phyloP scores from a whole-genome alignment of 2,888 invertebrate species.

The Hypomecis atomaria region DNA sequence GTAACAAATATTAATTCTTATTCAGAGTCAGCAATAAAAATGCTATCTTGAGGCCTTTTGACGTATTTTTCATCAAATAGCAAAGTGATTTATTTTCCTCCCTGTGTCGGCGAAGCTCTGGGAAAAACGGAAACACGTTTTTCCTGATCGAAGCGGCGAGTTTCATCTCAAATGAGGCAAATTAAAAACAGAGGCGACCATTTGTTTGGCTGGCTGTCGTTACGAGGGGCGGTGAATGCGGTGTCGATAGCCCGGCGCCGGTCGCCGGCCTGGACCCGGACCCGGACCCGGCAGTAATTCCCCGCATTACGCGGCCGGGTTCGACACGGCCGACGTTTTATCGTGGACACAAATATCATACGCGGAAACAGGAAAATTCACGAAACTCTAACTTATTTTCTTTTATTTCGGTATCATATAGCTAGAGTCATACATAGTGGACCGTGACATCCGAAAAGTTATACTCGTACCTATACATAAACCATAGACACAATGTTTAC shows the following conservation, averaged over 20 bases:
- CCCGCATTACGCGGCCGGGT: neutral
- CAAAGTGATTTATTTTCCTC: too few species aligned
- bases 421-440: neutral
- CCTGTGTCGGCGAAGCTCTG: neutral
- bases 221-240: neutral
- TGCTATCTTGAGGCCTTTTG: too few species aligned
- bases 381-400: neutral
- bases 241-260: neutral
- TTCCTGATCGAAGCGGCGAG: neutral
- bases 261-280: neutral
- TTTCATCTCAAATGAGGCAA: slow-evolving; percentile 1
- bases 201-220: neutral
- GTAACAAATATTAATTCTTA: too few species aligned
- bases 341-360: slow-evolving; percentile 5
- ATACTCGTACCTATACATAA: too few species aligned
- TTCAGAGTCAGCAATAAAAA: too few species aligned
- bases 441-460: too few species aligned
- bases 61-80: too few species aligned
- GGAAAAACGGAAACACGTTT: neutral
- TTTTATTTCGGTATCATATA: neutral
- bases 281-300: neutral
- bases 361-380: slow-evolving; percentile 2
- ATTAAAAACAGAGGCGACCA: slow-evolving; percentile 5
- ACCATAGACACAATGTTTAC: too few species aligned
- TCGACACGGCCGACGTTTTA: slow-evolving; percentile 5